Conservation (phyloP, 1,140 invertebrate genomes). For the Drosophila busckii region DNA sequence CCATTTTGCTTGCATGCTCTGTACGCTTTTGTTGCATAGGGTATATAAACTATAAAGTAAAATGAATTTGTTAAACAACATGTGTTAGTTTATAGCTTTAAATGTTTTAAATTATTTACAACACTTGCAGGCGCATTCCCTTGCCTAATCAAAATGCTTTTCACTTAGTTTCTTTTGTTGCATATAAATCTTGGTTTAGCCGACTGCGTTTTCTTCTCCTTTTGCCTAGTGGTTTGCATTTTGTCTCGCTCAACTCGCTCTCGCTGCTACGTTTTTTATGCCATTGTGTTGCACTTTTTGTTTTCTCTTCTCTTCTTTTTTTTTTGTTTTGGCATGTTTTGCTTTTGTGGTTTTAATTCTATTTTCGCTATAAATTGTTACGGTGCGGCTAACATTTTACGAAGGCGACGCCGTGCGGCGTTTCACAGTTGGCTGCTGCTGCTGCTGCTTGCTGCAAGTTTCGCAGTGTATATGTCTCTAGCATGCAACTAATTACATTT, state of each 20-base stretch:
- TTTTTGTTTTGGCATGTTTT: slow-evolving; percentile 54
- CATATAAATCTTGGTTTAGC: slow-evolving; percentile 76
- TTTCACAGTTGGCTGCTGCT: slow-evolving; percentile 57
- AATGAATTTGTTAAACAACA: no score
- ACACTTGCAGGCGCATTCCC: not conserved
- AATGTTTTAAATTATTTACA: not conserved
- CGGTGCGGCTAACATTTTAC: slow-evolving; percentile 70
- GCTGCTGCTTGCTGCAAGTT: slow-evolving; percentile 2
- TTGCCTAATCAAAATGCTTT: not conserved
- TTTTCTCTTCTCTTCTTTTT: slow-evolving; percentile 12
- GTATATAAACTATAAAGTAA: no score
- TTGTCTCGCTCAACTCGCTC: no score
- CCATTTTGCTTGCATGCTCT: slow-evolving; percentile 9
- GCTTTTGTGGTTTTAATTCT: slow-evolving; percentile 77
- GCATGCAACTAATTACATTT: slow-evolving; percentile 76
- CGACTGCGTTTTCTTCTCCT: slow-evolving; percentile 44
- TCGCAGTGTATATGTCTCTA: slow-evolving; percentile 39
- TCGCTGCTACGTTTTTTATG: slow-evolving; percentile 37
- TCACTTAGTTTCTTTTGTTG: slow-evolving; percentile 46
- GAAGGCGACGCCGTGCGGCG: slow-evolving; percentile 44
- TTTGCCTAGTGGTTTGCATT: slow-evolving; percentile 43
- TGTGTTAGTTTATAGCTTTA: no score
- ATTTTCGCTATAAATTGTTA: slow-evolving; percentile 76
- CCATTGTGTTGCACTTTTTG: slow-evolving; percentile 19
- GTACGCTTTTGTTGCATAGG: not conserved